Conservation (phyloP, 2,113 vertebrate species). For the Callospermophilus lateralis region DNA sequence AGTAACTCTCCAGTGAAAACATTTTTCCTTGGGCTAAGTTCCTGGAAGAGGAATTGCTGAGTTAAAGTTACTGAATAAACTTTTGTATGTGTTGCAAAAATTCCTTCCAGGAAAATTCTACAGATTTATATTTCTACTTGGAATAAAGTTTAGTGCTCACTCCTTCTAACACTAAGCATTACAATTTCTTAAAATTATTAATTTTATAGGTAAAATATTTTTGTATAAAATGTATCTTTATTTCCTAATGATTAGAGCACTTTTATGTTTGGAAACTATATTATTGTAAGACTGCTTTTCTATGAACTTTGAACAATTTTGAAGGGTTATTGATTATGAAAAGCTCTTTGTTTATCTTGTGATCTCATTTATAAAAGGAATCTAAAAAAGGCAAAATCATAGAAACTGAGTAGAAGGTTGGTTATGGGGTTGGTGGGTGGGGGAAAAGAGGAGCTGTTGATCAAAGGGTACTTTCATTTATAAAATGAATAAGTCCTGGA, state of each 20-base stretch:
- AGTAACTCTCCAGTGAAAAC: background rate
- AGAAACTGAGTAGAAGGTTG: background rate
- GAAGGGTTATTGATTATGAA: background rate
- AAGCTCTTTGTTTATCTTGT: background rate
- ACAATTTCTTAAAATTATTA: background rate
- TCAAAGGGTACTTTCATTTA: background rate
- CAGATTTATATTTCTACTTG: background rate
- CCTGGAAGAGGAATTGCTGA: background rate
- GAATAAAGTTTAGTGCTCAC: background rate
- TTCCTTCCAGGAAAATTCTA: background rate
- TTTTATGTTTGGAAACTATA: background rate
- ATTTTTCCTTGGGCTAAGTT: background rate
- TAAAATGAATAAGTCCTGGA: background rate
- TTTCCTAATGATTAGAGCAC: background rate
- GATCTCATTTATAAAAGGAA: background rate
- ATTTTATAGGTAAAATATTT: slow-evolving; percentile 21
- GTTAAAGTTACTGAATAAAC: background rate
- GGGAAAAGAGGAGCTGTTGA: background rate
- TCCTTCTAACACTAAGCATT: background rate
- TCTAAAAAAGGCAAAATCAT: background rate
- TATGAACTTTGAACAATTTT: background rate
- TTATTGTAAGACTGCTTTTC: background rate
- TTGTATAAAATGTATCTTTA: background rate
- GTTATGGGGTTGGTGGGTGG: background rate
- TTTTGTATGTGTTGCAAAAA: slow-evolving; percentile 19